These are phyloP conservation scores for Nephrotoma flavescens DNA, from an alignment of 2,888 invertebrate species.

Conservation along the genomic window DNA sequence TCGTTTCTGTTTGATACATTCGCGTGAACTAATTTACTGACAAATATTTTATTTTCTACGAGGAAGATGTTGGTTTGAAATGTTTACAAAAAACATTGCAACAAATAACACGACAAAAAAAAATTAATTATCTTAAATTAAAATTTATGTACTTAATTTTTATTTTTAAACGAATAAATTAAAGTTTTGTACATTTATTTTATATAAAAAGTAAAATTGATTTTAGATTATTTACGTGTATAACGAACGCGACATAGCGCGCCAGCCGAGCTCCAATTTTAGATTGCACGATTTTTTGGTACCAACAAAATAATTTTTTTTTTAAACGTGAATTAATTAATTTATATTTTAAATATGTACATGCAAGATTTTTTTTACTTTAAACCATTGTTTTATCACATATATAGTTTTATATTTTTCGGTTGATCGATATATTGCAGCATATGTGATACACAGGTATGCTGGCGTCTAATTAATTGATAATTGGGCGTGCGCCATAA, in stretches of 20 bases:
- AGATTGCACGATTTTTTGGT: not conserved
- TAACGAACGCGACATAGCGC: not conserved
- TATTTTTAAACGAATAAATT: not conserved
- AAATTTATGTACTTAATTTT: not conserved
- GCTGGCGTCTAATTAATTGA: not conserved
- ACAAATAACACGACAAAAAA: not conserved
- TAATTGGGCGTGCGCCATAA: not conserved
- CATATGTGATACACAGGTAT: not conserved
- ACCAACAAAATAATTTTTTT: not conserved
- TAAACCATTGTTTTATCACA: not conserved
- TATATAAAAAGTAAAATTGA: not conserved
- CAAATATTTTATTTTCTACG: too few species aligned
- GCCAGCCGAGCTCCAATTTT: not conserved
- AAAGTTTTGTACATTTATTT: not conserved
- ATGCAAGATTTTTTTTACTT: not conserved
- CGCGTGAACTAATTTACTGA: too few species aligned
- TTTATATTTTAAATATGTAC: not conserved
- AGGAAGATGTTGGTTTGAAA: not conserved
- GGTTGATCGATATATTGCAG: not conserved
- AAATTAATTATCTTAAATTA: not conserved
- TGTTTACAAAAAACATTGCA: not conserved
- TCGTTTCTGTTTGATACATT: too few species aligned
- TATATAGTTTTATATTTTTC: not conserved
- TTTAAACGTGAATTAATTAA: not conserved
- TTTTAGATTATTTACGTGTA: not conserved